These are phyloP conservation scores for Nowickia ferox DNA, from an alignment of 2,888 invertebrate species.

Conservation along the genomic window DNA sequence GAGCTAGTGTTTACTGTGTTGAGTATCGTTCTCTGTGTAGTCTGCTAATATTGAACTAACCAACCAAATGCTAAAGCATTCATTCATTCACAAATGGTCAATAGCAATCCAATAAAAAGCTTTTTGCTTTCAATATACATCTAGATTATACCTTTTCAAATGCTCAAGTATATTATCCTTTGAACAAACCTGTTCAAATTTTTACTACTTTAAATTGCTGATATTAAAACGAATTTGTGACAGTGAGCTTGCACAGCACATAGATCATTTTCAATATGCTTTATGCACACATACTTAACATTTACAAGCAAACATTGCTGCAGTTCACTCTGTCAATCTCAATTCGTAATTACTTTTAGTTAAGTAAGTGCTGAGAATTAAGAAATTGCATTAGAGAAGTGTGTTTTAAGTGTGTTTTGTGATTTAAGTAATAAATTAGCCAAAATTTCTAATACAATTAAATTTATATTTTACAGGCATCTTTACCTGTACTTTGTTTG, in stretches of 20 bases:
- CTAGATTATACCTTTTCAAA: slow-evolving; percentile 67
- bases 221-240: slow-evolving; percentile 5
- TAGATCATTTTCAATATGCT: slow-evolving; percentile 17
- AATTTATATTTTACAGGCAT: too few species aligned
- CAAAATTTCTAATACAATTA: too few species aligned
- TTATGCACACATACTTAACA: slow-evolving; percentile 10
- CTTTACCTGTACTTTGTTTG: too few species aligned
- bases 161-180: slow-evolving; percentile 68
- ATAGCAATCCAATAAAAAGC: slow-evolving; percentile 64
- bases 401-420: neutral
- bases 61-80: slow-evolving; percentile 56
- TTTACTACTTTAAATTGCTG: slow-evolving; percentile 53
- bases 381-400: neutral
- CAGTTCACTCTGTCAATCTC: neutral
- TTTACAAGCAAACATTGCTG: slow-evolving; percentile 1
- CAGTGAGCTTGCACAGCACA: neutral
- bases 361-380: neutral
- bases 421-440: neutral
- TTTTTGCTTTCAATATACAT: slow-evolving; percentile 62
- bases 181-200: slow-evolving; percentile 66
- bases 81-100: slow-evolving; percentile 62
- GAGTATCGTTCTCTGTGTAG: slow-evolving; percentile 12
- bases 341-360: neutral
- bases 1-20: neutral
- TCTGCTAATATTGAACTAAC: slow-evolving; percentile 61